phyloP scores from a whole-genome alignment of 2,888 invertebrate genomes.

The Lepidocyrtoides sp. region DNA sequence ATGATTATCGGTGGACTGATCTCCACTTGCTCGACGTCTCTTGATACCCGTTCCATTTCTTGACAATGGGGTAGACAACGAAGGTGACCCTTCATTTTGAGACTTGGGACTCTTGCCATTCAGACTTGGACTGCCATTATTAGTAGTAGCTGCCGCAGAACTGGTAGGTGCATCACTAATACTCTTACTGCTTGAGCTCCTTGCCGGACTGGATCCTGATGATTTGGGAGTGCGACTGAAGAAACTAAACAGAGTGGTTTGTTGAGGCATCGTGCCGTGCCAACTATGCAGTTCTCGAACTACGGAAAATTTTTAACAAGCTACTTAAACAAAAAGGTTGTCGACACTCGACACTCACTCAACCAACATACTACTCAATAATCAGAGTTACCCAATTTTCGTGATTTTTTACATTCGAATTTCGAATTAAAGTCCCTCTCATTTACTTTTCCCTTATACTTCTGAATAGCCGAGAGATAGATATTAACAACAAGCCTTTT shows the following conservation, averaged over 20 bases:
- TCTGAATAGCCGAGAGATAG: too few relatives aligned
- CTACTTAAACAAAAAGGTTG: too few relatives aligned
- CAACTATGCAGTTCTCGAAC: too few relatives aligned
- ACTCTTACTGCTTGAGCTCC: background rate
- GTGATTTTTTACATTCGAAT: too few relatives aligned
- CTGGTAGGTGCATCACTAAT: background rate
- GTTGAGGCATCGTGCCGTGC: slow-evolving; percentile 69
- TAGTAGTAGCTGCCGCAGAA: background rate
- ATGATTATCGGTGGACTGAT: background rate
- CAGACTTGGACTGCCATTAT: background rate
- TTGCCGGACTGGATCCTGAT: slow-evolving; percentile 4
- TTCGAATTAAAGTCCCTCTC: too few relatives aligned
- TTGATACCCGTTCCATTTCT: slow-evolving; percentile 38
- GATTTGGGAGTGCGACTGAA: slow-evolving; percentile 73
- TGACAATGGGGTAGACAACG: slow-evolving; percentile 46
- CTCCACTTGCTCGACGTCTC: slow-evolving; percentile 38
- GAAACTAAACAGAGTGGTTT: slow-evolving; percentile 76
- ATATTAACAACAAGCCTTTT: too few relatives aligned
- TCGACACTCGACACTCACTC: too few relatives aligned
- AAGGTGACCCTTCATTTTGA: background rate
- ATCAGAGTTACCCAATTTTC: too few relatives aligned
- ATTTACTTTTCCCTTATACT: too few relatives aligned
- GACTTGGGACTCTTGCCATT: background rate
- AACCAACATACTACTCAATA: too few relatives aligned
- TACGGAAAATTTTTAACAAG: too few relatives aligned